Percentiles rank a stretch among this genome's conserved stretches.
Evolutionary conservation across 2,888 invertebrate genomes (phyloP).

Genomic region (Cheilosia scutellata): DNA sequence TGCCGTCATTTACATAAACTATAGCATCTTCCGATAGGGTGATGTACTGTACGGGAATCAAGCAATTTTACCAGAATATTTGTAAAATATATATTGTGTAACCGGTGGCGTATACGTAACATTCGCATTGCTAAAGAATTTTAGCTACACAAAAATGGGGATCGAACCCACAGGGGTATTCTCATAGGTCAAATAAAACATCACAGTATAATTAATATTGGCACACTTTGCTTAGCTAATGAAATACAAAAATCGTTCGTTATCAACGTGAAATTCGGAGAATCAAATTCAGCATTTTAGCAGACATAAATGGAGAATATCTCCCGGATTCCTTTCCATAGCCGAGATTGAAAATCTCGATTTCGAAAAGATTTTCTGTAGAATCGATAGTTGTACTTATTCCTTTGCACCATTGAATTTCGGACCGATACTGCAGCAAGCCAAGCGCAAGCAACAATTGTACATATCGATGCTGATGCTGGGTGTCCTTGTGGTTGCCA

Average conservation of each 20-base stretch:
- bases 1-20: too few species aligned
- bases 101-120: too few species aligned
- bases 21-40: too few species aligned
- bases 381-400: neutral
- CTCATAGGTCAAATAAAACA: neutral
- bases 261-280: too few species aligned
- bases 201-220: conserved; percentile 1
- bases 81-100: too few species aligned
- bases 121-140: too few species aligned
- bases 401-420: neutral
- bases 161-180: too few species aligned
- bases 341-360: neutral
- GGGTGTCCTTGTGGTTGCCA: neutral
- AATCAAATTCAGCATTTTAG: neutral
- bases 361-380: neutral
- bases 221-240: conserved; percentile 34
- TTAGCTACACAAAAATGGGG: too few species aligned
- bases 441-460: neutral
- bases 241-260: conserved; percentile 10
- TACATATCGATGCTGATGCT: neutral
- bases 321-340: neutral
- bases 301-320: conserved; percentile 7
- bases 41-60: too few species aligned
- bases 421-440: neutral
- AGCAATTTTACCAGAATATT: too few species aligned